Base-by-base conservation (phyloP, 23 tunicate genomes). In the Aplidium turbinatum region DNA sequence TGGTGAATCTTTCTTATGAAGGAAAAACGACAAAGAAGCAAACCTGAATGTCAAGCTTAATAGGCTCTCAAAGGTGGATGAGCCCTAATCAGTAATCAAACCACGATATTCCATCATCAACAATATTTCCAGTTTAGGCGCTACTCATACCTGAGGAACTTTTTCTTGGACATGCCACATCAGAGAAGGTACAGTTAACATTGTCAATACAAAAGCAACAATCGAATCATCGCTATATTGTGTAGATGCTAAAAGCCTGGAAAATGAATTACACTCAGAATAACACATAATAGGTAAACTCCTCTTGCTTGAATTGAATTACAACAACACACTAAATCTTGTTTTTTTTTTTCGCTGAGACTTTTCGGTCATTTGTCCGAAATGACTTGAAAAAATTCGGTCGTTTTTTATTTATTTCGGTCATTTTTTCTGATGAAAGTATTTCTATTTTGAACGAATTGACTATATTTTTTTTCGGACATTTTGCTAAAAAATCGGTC, bases 101-200 rank as follows among this genome's bases (percentile, higher is more conserved):
- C 48, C 48, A 42, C 48, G 9, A 9, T 9, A 9, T 42, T 9
- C 48, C 13, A 42, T n/a, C n/a, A n/a, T n/a, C n/a, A n/a, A n/a
- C n/a, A n/a, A n/a, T n/a, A n/a, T n/a, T n/a, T n/a, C n/a, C n/a
- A n/a, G n/a, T n/a, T n/a, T n/a, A n/a, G n/a, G n/a, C n/a, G n/a
- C 9, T 55, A 11, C 7, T 19, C 31, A 1, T 77, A 85, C 92
- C 77, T 85, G 65, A 21, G 84, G 53, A 69, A 39, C 35, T 34
- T 65, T 77, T 27, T 53, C 36, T 35, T 69, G 38, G 2, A 85
- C 11, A 13, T 77, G 78, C 83, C 83, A 79, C n/a, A 87, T 18
- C 28, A 79, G 61, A 11, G 82, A 81, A 27, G 94, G 94, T 19
- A 87, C 77, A 22, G 86, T 39, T 23, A 87, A 47, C 5, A 87